Percentiles rank a stretch among this genome's conserved stretches.
Evolutionary conservation across 2,113 vertebrate species (phyloP).

Genomic region (Suncus etruscus): DNA sequence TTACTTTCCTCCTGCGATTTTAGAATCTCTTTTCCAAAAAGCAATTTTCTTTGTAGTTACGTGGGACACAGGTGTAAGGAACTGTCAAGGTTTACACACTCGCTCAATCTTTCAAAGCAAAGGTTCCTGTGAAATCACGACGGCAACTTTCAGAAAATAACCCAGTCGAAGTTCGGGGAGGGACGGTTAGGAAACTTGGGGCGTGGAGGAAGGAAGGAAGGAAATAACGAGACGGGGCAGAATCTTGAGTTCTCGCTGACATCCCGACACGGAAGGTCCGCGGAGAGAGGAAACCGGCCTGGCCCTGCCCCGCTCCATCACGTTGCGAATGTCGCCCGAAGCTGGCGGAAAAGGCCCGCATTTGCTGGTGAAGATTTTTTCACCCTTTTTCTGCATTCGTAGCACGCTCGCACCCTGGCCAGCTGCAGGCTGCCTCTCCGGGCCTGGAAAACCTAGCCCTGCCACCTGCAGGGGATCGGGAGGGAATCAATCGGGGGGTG

Average conservation of each 20-base stretch:
- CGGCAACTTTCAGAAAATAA: constrained; percentile 53
- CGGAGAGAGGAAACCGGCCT: constrained; percentile 1
- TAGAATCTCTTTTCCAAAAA: constrained; percentile 22
- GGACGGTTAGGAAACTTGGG: background rate
- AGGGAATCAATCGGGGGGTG: too few species aligned
- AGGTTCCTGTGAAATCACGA: background rate
- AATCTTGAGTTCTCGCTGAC: background rate
- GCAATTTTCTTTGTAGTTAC: constrained; percentile 27
- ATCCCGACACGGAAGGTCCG: background rate
- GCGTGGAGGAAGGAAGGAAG: background rate
- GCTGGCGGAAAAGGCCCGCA: background rate
- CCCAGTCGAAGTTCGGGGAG: background rate
- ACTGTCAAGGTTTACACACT: background rate
- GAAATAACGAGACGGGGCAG: background rate
- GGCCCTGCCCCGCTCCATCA: background rate
- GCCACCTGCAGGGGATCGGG: background rate
- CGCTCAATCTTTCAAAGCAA: background rate
- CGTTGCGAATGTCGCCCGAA: background rate
- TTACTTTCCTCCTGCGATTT: constrained; percentile 42
- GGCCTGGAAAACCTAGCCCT: background rate
- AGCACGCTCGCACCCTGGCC: background rate
- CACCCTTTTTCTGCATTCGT: background rate
- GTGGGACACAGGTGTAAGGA: constrained; percentile 5
- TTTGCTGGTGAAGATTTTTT: too few species aligned
- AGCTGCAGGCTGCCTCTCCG: background rate